Percentiles rank a stretch among this genome's conserved stretches.
Evolutionary conservation across 1,140 invertebrate species (phyloP).

Genomic region (Oncopeltus fasciatus): DNA sequence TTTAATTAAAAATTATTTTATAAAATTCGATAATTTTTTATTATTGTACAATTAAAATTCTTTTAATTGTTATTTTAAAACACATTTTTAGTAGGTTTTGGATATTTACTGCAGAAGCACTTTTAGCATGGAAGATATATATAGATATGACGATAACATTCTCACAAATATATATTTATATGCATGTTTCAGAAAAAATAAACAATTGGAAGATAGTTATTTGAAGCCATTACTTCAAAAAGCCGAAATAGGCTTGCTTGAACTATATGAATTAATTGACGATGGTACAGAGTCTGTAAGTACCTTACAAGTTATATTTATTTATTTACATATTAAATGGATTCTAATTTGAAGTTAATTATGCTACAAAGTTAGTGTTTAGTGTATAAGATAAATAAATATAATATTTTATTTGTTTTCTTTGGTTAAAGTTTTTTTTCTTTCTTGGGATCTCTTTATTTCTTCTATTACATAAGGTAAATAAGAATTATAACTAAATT

Average conservation of each 20-base stretch:
- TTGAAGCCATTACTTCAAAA: background rate
- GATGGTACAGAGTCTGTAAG: constrained; percentile 1
- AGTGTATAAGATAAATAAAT: background rate
- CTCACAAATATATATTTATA: too few species aligned
- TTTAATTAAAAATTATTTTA: too few species aligned
- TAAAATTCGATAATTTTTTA: too few species aligned
- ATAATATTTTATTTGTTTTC: background rate
- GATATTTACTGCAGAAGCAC: too few species aligned
- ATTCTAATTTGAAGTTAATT: too few species aligned
- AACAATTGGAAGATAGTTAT: background rate
- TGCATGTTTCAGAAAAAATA: background rate
- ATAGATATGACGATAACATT: too few species aligned
- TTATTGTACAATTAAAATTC: too few species aligned
- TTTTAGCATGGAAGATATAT: too few species aligned
- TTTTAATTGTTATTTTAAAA: too few species aligned
- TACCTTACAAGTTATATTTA: background rate
- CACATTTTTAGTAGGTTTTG: too few species aligned
- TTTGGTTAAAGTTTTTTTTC: background rate
- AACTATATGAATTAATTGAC: background rate
- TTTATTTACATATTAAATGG: too few species aligned
- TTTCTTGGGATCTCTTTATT: background rate
- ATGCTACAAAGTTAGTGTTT: too few species aligned
- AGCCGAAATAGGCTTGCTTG: background rate
- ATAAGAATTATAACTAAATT: background rate
- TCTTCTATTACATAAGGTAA: background rate